Conservation (phyloP, 2,113 vertebrate genomes). For the Piaya cayana region DNA sequence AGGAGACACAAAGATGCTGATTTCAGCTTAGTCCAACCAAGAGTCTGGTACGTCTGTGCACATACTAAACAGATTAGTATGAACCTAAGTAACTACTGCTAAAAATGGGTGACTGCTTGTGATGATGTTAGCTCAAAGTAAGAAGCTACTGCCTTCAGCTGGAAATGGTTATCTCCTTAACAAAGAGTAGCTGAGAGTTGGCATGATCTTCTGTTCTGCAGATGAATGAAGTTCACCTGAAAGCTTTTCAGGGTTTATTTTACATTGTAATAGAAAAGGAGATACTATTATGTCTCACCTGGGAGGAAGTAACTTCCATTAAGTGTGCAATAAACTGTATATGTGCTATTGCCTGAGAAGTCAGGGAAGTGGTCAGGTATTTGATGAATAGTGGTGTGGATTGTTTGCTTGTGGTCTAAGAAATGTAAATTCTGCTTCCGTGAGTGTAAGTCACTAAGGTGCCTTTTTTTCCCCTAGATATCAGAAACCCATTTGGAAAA, state of each 20-base stretch:
- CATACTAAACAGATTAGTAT: neutral
- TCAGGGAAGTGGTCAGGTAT: neutral
- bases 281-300: neutral
- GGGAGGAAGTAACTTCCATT: neutral
- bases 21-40: neutral
- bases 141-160: neutral
- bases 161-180: neutral
- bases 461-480: neutral
- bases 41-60: neutral
- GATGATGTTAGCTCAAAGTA: neutral
- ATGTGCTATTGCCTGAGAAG: neutral
- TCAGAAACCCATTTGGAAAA: neutral
- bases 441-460: neutral
- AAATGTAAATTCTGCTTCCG: neutral
- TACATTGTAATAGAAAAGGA: neutral
- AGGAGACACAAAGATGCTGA: neutral
- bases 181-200: neutral
- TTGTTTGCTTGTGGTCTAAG: neutral
- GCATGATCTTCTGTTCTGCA: neutral
- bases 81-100: neutral
- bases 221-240: neutral
- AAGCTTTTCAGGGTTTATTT: conserved; percentile 9
- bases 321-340: neutral
- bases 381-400: neutral
- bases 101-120: neutral